Conservation (phyloP, 1,140 invertebrate genomes). For the Dolichoris vasculosae region DNA sequence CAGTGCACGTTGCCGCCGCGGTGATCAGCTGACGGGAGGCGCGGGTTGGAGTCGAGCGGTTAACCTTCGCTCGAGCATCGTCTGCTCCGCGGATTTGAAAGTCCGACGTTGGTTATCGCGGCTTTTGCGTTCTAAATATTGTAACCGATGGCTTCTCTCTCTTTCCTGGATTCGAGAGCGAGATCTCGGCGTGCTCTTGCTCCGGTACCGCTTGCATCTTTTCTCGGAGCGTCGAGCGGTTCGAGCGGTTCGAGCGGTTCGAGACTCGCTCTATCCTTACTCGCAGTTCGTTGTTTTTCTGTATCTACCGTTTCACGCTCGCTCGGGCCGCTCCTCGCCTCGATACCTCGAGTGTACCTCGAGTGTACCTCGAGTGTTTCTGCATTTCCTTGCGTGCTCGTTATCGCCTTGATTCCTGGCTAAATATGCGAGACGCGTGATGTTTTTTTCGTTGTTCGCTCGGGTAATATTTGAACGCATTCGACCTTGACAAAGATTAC, state of each 20-base stretch:
- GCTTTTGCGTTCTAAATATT: background rate
- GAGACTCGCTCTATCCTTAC: background rate
- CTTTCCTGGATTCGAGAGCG: too few species aligned
- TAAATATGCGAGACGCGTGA: background rate
- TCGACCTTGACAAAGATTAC: constrained; percentile 40
- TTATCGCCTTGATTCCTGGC: background rate
- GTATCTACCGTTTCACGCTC: background rate
- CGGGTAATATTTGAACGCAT: background rate
- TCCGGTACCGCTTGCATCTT: too few species aligned
- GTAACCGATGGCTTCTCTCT: background rate
- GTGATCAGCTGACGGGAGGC: background rate
- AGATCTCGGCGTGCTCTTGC: too few species aligned
- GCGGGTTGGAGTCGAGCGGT: too few species aligned
- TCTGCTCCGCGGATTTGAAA: background rate
- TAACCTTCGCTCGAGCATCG: background rate
- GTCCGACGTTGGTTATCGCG: background rate
- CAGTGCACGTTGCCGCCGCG: constrained; percentile 51
- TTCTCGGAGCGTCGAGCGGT: too few species aligned
- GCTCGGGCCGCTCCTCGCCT: too few species aligned
- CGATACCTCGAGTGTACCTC: too few species aligned
- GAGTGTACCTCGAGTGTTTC: background rate
- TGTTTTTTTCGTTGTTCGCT: background rate
- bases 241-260: too few species aligned
- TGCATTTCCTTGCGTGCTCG: background rate
- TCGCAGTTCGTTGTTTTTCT: background rate